These are phyloP conservation scores for Tympanoctomys barrerae DNA, from an alignment of 2,797 vertebrate genomes.

Conservation along the genomic window DNA sequence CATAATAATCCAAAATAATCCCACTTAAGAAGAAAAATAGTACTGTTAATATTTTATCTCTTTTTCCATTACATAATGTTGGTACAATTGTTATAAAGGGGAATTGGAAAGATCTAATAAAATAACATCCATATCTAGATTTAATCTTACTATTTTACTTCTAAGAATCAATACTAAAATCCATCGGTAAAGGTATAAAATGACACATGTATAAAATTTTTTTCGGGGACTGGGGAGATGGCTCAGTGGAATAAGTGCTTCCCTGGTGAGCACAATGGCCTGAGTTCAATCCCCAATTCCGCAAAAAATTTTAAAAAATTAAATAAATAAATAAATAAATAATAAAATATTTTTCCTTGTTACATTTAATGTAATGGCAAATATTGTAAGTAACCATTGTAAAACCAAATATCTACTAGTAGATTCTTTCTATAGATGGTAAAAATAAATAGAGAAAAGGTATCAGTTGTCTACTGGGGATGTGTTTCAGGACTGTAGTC, in stretches of 20 bases:
- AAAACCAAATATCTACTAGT: not conserved
- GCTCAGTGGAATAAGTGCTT: too few relatives aligned
- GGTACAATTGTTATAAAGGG: not conserved
- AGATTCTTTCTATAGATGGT: not conserved
- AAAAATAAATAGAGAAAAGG: not conserved
- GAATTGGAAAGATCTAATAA: not conserved
- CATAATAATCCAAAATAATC: not conserved
- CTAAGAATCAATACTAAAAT: not conserved
- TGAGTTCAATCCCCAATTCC: too few relatives aligned
- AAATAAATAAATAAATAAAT: too few relatives aligned
- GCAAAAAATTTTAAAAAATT: too few relatives aligned
- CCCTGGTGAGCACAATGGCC: too few relatives aligned
- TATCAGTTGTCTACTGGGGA: not conserved
- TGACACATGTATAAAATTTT: not conserved
- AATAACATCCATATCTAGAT: not conserved
- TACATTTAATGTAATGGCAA: not conserved
- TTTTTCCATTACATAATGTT: not conserved
- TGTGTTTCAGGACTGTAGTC: not conserved
- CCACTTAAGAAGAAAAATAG: not conserved
- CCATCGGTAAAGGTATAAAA: not conserved
- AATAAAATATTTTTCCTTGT: constrained; percentile 30
- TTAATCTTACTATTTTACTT: not conserved
- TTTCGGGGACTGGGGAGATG: too few relatives aligned
- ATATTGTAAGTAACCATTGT: not conserved
- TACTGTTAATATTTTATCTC: not conserved